Percentiles rank a stretch among this genome's conserved stretches.
These are phyloP conservation scores for Sebastes paucispinis DNA, from an alignment of 2,797 vertebrate species.

Conservation along the genomic window DNA sequence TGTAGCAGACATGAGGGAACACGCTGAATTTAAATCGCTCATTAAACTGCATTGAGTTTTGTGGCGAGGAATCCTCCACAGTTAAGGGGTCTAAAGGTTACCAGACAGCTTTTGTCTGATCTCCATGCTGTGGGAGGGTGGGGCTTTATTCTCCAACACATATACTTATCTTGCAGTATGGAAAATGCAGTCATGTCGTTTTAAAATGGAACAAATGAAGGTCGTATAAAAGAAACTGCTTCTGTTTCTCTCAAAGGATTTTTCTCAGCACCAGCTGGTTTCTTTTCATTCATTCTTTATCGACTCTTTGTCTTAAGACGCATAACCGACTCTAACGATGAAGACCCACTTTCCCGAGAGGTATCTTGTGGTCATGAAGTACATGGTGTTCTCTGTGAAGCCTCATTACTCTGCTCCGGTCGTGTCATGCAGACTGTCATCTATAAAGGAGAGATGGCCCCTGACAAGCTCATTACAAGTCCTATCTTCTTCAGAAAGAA, in stretches of 20 bases:
- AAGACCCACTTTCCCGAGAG: constrained; percentile 35
- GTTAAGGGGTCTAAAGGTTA: constrained; percentile 76
- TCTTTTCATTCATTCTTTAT: not conserved
- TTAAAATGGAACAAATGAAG: constrained; percentile 21
- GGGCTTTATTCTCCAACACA: constrained; percentile 39
- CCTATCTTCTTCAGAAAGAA: constrained; percentile 58
- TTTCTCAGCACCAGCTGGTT: not conserved
- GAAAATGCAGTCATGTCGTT: constrained; percentile 42
- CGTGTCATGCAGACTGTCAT: constrained; percentile 54
- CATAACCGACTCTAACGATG: constrained; percentile 1
- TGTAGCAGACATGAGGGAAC: constrained; percentile 41
- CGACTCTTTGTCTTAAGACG: not conserved
- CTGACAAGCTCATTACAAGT: constrained; percentile 73
- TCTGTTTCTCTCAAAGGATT: not conserved
- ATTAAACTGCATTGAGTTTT: constrained; percentile 62
- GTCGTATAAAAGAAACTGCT: not conserved
- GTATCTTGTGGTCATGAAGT: constrained; percentile 30
- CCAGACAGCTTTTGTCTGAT: constrained; percentile 79
- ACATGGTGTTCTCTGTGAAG: constrained; percentile 46
- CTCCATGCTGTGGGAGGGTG: constrained; percentile 54
- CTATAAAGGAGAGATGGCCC: constrained; percentile 57
- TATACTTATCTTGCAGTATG: constrained; percentile 39
- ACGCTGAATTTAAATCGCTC: constrained; percentile 70
- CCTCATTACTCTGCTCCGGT: constrained; percentile 60
- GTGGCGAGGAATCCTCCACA: constrained; percentile 56